These are phyloP conservation scores for Bradypodion ventrale DNA, from an alignment of 2,797 vertebrate genomes.

Conservation along the genomic window DNA sequence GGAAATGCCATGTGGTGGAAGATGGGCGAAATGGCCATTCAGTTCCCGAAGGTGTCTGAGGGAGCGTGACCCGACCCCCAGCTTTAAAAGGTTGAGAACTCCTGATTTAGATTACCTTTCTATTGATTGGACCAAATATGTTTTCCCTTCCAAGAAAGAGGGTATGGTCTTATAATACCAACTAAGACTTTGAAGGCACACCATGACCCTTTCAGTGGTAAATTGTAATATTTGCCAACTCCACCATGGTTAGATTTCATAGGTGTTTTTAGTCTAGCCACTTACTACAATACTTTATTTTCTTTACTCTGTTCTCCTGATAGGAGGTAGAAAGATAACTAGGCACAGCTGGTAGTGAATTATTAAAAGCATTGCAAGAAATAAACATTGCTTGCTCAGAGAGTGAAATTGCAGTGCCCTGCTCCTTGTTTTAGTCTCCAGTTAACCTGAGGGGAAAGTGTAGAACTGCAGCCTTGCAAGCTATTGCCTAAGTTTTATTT, in stretches of 20 bases:
- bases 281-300: slow-evolving; percentile 11
- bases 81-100: too few species aligned
- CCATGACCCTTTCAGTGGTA: slow-evolving; percentile 41
- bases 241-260: slow-evolving; percentile 44
- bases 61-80: too few species aligned
- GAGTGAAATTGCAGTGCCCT: slow-evolving; percentile 11
- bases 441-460: slow-evolving; percentile 51
- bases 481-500: slow-evolving; percentile 48
- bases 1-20: too few species aligned
- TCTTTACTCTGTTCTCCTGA: slow-evolving; percentile 43
- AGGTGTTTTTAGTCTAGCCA: slow-evolving; percentile 38
- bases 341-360: slow-evolving; percentile 43
- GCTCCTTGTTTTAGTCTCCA: slow-evolving; percentile 38
- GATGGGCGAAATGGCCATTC: too few species aligned
- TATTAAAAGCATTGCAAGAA: slow-evolving; percentile 54
- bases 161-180: slow-evolving; percentile 48
- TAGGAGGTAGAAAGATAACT: slow-evolving; percentile 36
- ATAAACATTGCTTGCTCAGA: slow-evolving; percentile 32
- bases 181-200: slow-evolving; percentile 55
- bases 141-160: slow-evolving; percentile 37
- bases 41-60: too few species aligned
- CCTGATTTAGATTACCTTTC: slow-evolving; percentile 47
- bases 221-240: slow-evolving; percentile 33
- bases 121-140: slow-evolving; percentile 44
- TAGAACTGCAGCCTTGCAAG: slow-evolving; percentile 64